Base-by-base conservation (phyloP, 2,113 vertebrate species). In the Burhinus oedicnemus region DNA sequence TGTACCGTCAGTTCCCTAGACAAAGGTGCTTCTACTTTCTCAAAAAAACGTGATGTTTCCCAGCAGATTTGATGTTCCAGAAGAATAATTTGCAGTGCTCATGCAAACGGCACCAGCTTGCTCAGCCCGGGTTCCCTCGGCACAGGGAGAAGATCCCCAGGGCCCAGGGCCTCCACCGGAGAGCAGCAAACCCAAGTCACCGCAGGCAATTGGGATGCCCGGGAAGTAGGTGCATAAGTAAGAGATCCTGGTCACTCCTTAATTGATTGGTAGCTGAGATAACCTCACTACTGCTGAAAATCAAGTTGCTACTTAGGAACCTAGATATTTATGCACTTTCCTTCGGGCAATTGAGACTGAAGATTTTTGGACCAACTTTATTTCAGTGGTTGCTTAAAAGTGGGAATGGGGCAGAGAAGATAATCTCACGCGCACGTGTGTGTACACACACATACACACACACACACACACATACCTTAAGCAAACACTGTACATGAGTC, bases 91-190 rank as follows among this genome's bases (percentile, higher is more conserved):
- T 81, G 58, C 55, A 64, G 49, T 45, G 45, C 32, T 87, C 45
- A 38, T 3, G 9, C 6, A 3, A 92, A 83, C 15, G 29, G 52
- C 30, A 90, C 22, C 68, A 93, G 65, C 84, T 90, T 71, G 51
- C 83, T 90, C 32, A 96, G 88, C 88, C 79, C 34, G 22, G 60
- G 64, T 95, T 62, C 71, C 93, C 76, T 97, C 93, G 54, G 77
- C 88, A 88, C 79, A 30, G 54, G 96, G 94, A 97, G 91, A 97
- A 94, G 42, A 70, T 87, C 87, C 84, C 75, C 54, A 69, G 94
- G 65, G 89, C 92, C 72, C 93, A 94, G 83, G 87, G 55, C 44
- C 90, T 94, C 90, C 15, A 4, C 4, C 2, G 72, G 23, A 93
- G 74, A 97, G 88, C 83, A 94, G 77, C 80, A 95, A 87, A 92